Percentiles rank a stretch among this genome's conserved stretches.
Evolutionary conservation across 2,888 invertebrate species (phyloP).

Genomic region (Drosophila hamatofila): DNA sequence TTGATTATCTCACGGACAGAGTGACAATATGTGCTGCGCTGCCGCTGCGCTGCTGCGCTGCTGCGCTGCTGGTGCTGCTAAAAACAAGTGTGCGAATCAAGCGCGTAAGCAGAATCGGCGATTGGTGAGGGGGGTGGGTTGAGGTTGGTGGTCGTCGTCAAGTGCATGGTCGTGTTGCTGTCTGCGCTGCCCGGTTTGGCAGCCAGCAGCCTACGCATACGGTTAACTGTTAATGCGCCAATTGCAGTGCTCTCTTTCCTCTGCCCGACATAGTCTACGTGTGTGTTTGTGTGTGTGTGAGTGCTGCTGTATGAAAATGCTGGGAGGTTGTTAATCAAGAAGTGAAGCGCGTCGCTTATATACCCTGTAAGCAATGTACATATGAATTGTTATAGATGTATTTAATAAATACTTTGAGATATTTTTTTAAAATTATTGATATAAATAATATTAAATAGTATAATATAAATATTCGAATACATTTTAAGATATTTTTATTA

Average conservation of each 20-base stretch:
- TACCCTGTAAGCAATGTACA: constrained; percentile 32
- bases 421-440: not conserved
- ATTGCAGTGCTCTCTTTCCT: constrained; percentile 46
- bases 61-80: not conserved
- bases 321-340: constrained; percentile 6
- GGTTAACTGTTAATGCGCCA: constrained; percentile 49
- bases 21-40: constrained; percentile 20
- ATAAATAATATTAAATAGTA: not conserved
- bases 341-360: not conserved
- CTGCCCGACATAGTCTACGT: not conserved
- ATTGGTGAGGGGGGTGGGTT: too few relatives aligned
- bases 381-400: too few relatives aligned
- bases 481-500: too few relatives aligned
- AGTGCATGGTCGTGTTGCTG: constrained; percentile 36
- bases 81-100: constrained; percentile 24
- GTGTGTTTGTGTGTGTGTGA: constrained; percentile 6
- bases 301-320: constrained; percentile 7
- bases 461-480: not conserved
- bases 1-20: constrained; percentile 31
- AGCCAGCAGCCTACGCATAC: constrained; percentile 55
- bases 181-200: constrained; percentile 31
- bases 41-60: not conserved
- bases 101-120: not conserved
- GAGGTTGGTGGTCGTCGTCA: constrained; percentile 25
- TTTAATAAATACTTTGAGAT: not conserved